Conservation (phyloP, 2,113 vertebrate genomes). For the Callorhinus ursinus region DNA sequence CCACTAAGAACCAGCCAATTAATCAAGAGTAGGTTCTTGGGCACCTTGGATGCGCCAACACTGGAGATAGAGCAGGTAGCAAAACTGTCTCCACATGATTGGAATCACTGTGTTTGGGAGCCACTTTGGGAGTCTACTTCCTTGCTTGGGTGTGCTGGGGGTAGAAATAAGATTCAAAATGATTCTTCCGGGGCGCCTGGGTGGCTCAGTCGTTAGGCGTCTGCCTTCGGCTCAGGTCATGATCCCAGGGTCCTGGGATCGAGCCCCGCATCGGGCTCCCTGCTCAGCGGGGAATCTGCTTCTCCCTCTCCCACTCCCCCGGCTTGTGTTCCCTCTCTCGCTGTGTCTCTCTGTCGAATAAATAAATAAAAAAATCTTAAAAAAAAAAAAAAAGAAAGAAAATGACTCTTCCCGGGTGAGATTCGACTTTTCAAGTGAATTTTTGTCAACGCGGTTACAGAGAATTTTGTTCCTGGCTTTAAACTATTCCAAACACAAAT, state of each 20-base stretch:
- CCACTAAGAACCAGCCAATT: background rate
- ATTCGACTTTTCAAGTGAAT: slow-evolving; percentile 18
- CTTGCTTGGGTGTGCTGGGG: background rate
- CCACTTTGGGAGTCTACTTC: background rate
- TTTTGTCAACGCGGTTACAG: background rate
- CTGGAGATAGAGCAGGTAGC: background rate
- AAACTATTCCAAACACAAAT: slow-evolving; percentile 37
- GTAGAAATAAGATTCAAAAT: background rate
- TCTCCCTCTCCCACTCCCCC: too few relatives aligned
- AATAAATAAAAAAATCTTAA: too few relatives aligned
- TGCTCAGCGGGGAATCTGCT: too few relatives aligned
- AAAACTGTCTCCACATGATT: background rate
- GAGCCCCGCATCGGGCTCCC: too few relatives aligned
- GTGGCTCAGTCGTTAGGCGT: too few relatives aligned
- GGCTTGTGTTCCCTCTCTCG: too few relatives aligned
- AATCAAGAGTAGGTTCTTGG: background rate
- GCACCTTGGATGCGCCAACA: background rate
- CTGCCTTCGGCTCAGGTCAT: too few relatives aligned
- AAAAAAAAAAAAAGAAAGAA: background rate
- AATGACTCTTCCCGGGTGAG: background rate
- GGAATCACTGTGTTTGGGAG: background rate
- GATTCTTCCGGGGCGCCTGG: background rate
- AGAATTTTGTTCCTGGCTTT: slow-evolving; percentile 39
- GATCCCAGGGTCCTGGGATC: too few relatives aligned
- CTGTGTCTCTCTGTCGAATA: too few relatives aligned